Conservation (phyloP, 2,797 vertebrate species). For the Phoeniculus purpureus region DNA sequence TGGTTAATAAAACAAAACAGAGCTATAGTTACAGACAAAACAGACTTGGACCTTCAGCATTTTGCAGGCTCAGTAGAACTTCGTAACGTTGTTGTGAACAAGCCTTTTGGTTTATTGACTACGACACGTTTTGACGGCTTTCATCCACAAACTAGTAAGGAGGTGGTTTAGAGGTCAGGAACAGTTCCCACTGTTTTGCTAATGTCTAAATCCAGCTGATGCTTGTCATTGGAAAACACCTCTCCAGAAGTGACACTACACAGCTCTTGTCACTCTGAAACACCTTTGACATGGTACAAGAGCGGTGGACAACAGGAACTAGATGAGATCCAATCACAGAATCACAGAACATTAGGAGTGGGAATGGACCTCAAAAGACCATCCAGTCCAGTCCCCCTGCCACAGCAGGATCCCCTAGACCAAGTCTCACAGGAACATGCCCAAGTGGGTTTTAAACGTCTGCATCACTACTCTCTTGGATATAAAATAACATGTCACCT, state of each 20-base stretch:
- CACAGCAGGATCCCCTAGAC: too few species aligned
- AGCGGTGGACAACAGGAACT: neutral
- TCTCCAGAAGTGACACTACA: neutral
- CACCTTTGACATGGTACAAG: neutral
- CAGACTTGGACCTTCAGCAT: neutral
- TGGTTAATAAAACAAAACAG: neutral
- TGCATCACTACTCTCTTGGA: neutral
- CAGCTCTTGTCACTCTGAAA: neutral
- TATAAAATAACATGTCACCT: neutral
- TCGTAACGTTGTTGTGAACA: neutral
- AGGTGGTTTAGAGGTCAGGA: neutral
- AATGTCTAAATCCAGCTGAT: neutral
- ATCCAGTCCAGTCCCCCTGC: too few species aligned
- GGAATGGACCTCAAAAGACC: too few species aligned
- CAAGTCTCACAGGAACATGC: too few species aligned
- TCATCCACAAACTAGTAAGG: neutral
- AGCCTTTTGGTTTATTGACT: neutral
- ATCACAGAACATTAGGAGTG: too few species aligned
- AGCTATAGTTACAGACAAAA: neutral
- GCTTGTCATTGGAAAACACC: neutral
- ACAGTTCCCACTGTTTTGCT: neutral
- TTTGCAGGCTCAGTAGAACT: neutral
- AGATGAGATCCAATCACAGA: neutral
- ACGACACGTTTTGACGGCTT: neutral
- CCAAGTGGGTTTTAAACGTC: too few species aligned